These are phyloP conservation scores for Dendropsophus ebraccatus DNA, from an alignment of 2,113 vertebrate genomes.

Conservation along the genomic window DNA sequence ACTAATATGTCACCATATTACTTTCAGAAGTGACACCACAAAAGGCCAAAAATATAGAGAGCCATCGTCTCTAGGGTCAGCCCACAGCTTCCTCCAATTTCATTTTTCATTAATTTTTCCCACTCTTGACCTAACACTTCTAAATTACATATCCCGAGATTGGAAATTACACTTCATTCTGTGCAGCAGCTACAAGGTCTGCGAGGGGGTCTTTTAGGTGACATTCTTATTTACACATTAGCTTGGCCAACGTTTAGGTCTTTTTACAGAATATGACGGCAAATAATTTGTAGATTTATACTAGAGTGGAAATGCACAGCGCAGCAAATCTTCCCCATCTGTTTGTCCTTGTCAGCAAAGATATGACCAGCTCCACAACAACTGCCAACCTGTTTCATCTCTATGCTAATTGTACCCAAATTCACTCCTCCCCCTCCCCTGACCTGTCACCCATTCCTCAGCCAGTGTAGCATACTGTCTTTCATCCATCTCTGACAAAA, in stretches of 20 bases:
- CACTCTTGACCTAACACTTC: constrained; percentile 54
- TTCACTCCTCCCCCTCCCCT: constrained; percentile 34
- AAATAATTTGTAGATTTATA: constrained; percentile 51
- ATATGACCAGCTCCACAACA: constrained; percentile 49
- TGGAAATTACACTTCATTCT: constrained; percentile 52
- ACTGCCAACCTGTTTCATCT: constrained; percentile 59
- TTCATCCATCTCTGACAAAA: constrained; percentile 49
- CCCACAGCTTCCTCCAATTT: constrained; percentile 52
- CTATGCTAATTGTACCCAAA: constrained; percentile 58
- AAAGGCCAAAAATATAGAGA: constrained; percentile 39
- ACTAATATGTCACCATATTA: constrained; percentile 47
- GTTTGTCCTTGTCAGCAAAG: constrained; percentile 58
- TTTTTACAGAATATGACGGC: constrained; percentile 21
- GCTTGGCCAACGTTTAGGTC: constrained; percentile 27
- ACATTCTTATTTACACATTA: constrained; percentile 52
- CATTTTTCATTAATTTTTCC: constrained; percentile 59
- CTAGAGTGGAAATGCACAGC: constrained; percentile 46
- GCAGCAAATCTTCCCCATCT: constrained; percentile 53
- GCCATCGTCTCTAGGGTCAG: constrained; percentile 22
- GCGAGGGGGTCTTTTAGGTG: constrained; percentile 38
- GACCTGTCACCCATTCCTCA: constrained; percentile 52
- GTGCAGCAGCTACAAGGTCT: constrained; percentile 43
- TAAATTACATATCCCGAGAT: constrained; percentile 57
- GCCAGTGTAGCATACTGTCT: constrained; percentile 18
- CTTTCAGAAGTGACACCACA: constrained; percentile 41